phyloP scores from a whole-genome alignment of 2,888 invertebrate genomes.

The Leptogaster cylindrica region DNA sequence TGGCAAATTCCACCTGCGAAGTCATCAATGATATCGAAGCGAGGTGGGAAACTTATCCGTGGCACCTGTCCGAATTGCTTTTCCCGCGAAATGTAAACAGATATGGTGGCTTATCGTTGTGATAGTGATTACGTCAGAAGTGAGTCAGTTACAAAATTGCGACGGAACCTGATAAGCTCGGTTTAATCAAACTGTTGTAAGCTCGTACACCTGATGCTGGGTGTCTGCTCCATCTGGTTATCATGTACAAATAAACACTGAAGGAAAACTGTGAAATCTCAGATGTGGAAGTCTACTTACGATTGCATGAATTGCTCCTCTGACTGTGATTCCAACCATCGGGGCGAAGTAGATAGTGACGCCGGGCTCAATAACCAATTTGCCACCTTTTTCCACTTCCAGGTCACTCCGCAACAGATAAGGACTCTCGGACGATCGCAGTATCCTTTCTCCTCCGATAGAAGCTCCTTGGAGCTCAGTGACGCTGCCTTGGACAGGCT shows the following conservation, averaged over 20 bases:
- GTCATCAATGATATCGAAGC: too few relatives aligned
- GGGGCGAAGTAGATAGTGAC: conserved; percentile 89
- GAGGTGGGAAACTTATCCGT: too few relatives aligned
- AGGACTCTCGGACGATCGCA: conserved; percentile 68
- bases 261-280: not conserved
- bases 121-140: conserved; percentile 13
- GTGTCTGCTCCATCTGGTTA: not conserved
- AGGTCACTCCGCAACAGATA: conserved; percentile 81
- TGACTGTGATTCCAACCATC: conserved; percentile 90
- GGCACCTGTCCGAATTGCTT: too few relatives aligned
- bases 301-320: conserved; percentile 86
- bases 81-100: conserved; percentile 11
- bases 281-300: conserved; percentile 68
- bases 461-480: conserved; percentile 59
- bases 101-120: not conserved
- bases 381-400: conserved; percentile 77
- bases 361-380: conserved; percentile 87
- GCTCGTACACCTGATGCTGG: not conserved
- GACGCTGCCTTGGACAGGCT: not conserved
- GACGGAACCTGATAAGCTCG: conserved; percentile 4
- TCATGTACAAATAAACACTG: conserved; percentile 15
- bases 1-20: too few relatives aligned
- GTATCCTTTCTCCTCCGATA: conserved; percentile 57
- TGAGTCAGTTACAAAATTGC: conserved; percentile 33
- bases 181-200: conserved; percentile 9